These are phyloP conservation scores for Grammomys surdaster DNA, from an alignment of 2,113 vertebrate genomes.

Conservation along the genomic window DNA sequence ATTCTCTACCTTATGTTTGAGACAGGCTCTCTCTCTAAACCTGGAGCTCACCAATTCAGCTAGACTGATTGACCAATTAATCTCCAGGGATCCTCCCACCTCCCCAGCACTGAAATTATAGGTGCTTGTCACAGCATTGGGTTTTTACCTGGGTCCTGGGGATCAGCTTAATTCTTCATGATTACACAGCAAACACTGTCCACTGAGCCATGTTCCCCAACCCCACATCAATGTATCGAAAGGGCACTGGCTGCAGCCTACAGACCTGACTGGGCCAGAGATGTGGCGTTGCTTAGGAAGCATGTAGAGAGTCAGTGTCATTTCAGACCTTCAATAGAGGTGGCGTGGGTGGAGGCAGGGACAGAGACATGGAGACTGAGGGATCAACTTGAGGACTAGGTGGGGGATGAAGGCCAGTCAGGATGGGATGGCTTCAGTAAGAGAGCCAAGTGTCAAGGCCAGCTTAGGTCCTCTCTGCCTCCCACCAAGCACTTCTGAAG, in stretches of 20 bases:
- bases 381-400: not conserved
- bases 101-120: not conserved
- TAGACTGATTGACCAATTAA: not conserved
- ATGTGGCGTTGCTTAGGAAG: not conserved
- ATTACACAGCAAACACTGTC: not conserved
- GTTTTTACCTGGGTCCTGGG: not conserved
- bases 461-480: not conserved
- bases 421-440: not conserved
- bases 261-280: not conserved
- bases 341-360: not conserved
- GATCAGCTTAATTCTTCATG: not conserved
- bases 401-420: not conserved
- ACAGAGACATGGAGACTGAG: not conserved
- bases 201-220: not conserved
- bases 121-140: not conserved
- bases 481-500: not conserved
- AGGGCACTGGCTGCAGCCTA: not conserved
- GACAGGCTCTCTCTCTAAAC: not conserved
- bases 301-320: not conserved
- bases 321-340: accelerated
- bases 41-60: not conserved
- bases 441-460: not conserved
- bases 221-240: not conserved
- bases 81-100: not conserved
- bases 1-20: not conserved